Conservation (phyloP, 2,113 vertebrate genomes). For the Butorides virescens region DNA sequence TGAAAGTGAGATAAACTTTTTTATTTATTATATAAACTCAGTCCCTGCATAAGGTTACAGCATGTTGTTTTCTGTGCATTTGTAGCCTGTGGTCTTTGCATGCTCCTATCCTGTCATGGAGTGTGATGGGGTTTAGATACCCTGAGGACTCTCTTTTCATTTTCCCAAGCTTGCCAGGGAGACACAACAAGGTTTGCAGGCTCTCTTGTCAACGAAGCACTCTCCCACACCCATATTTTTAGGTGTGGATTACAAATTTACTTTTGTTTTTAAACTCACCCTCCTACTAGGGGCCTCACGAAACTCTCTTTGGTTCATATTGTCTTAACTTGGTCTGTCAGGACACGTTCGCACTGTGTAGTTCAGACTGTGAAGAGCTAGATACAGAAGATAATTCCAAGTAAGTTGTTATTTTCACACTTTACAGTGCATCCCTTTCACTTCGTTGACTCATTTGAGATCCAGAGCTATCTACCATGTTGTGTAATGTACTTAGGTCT, state of each 20-base stretch:
- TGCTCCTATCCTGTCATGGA: neutral
- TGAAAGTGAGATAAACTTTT: neutral
- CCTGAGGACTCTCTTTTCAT: neutral
- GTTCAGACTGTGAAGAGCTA: neutral
- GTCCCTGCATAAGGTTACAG: neutral
- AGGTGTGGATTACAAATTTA: neutral
- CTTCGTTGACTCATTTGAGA: neutral
- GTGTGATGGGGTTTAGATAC: neutral
- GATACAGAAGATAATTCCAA: neutral
- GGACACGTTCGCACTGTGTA: neutral
- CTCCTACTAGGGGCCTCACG: neutral
- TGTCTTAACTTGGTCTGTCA: neutral
- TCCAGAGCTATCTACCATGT: neutral
- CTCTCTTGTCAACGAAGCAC: accelerated
- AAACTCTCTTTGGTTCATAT: neutral
- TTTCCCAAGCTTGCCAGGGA: neutral
- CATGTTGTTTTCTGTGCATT: neutral
- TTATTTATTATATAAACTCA: neutral
- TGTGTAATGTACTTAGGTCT: accelerated
- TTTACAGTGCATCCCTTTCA: neutral
- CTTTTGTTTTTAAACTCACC: neutral
- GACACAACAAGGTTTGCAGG: neutral
- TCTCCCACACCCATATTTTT: neutral
- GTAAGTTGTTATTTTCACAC: neutral
- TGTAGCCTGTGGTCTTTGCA: neutral